Evolutionary conservation across 2,888 invertebrate species (phyloP).

Genomic region (Drosophila multiciliata): DNA sequence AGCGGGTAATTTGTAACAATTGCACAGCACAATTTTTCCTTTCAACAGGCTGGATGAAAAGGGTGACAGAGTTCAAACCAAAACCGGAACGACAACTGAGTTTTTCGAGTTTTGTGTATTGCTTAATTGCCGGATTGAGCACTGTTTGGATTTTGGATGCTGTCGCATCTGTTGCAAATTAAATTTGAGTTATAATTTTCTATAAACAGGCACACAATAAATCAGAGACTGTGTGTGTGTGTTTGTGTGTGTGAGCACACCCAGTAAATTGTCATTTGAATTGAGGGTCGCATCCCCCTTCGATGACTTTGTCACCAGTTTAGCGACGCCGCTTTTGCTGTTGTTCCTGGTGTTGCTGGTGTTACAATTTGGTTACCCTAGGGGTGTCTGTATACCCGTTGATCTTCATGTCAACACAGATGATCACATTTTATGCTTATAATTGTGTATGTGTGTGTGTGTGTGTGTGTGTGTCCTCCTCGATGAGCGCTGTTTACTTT

Average conservation of each 20-base stretch:
- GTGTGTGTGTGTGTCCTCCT: constrained; percentile 22
- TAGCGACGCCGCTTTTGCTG: constrained; percentile 26
- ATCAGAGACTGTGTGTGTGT: constrained; percentile 2
- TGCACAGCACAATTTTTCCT: constrained; percentile 47
- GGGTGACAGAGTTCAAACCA: constrained; percentile 77
- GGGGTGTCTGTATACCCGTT: constrained; percentile 63
- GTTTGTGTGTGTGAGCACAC: constrained; percentile 60
- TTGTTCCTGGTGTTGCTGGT: constrained; percentile 70
- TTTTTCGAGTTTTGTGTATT: constrained; percentile 25
- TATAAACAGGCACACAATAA: constrained; percentile 62
- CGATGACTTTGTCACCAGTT: constrained; percentile 53
- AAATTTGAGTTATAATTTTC: constrained; percentile 82
- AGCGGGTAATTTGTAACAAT: constrained; percentile 82
- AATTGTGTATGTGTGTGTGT: constrained; percentile 4
- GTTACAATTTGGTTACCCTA: constrained; percentile 75
- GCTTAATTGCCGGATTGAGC: constrained; percentile 57
- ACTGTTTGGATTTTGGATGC: constrained; percentile 58
- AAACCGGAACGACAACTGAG: constrained; percentile 55
- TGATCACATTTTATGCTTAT: constrained; percentile 84
- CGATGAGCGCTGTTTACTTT: constrained; percentile 64
- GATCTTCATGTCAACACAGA: constrained; percentile 85
- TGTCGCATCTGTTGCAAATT: constrained; percentile 84
- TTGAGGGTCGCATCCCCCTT: constrained; percentile 61
- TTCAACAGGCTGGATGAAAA: constrained; percentile 45
- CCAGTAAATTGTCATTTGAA: constrained; percentile 80